Conservation (phyloP, 2,797 vertebrate genomes). For the Loris lydekkerianus region DNA sequence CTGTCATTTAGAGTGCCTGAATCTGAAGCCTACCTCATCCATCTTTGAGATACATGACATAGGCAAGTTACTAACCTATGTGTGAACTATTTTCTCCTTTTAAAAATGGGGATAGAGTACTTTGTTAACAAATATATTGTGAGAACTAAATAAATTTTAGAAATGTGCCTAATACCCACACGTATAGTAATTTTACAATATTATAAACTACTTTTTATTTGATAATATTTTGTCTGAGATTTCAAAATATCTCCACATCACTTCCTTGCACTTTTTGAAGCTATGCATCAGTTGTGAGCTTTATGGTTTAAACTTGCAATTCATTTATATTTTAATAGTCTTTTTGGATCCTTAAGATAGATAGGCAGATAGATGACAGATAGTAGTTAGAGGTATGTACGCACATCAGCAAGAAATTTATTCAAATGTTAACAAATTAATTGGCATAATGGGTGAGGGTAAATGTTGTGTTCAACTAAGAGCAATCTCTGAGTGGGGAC, state of each 20-base stretch:
- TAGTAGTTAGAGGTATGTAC: not conserved
- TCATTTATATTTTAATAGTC: not conserved
- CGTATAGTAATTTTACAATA: not conserved
- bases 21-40: not conserved
- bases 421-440: slow-evolving; percentile 58
- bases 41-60: not conserved
- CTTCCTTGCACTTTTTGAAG: not conserved
- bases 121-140: not conserved
- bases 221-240: slow-evolving; percentile 8
- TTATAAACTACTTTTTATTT: not conserved
- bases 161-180: not conserved
- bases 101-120: not conserved
- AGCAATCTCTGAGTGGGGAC: not conserved
- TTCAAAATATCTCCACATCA: not conserved
- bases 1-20: not conserved
- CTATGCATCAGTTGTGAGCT: not conserved
- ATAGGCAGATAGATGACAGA: not conserved
- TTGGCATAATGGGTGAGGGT: not conserved
- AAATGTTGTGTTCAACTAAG: slow-evolving; percentile 33
- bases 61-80: not conserved
- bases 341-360: slow-evolving; percentile 14
- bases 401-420: slow-evolving; percentile 4
- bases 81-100: not conserved
- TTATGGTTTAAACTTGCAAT: not conserved
- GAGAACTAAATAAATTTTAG: not conserved